phyloP scores from a whole-genome alignment of 2,113 vertebrate genomes.

The Ornithorhynchus anatinus region DNA sequence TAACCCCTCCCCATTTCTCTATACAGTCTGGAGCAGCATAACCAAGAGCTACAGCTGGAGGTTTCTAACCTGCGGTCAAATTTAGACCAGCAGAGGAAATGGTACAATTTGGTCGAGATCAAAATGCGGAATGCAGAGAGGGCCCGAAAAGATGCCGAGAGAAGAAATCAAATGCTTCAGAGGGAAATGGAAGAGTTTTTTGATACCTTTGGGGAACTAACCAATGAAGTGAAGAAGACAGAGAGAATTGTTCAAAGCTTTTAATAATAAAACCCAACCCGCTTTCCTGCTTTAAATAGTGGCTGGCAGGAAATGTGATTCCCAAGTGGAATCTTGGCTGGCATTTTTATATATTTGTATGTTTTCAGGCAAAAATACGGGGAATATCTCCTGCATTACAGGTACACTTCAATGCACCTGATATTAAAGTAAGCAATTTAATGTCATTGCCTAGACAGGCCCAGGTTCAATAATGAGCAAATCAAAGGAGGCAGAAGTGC shows the following conservation, averaged over 20 bases:
- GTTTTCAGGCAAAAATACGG: too few species aligned
- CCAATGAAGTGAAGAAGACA: conserved; percentile 69
- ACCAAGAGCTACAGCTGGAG: conserved; percentile 70
- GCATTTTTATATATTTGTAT: too few species aligned
- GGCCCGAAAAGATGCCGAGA: conserved; percentile 68
- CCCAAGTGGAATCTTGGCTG: too few species aligned
- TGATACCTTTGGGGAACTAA: conserved; percentile 78
- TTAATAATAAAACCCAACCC: conserved; percentile 31
- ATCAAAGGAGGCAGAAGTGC: too few species aligned
- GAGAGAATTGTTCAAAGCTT: conserved; percentile 66
- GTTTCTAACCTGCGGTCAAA: conserved; percentile 63
- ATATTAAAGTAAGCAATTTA: too few species aligned
- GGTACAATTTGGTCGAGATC: conserved; percentile 67
- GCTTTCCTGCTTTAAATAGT: too few species aligned
- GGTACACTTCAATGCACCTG: too few species aligned
- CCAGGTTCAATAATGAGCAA: too few species aligned
- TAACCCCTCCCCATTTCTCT: too few species aligned
- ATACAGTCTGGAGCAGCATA: conserved; percentile 76
- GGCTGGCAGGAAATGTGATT: too few species aligned
- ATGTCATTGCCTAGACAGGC: too few species aligned
- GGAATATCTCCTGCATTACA: too few species aligned
- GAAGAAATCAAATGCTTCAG: conserved; percentile 73
- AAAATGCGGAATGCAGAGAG: conserved; percentile 72
- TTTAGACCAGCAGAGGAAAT: conserved; percentile 72
- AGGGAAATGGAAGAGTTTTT: conserved; percentile 82